Base-by-base conservation (phyloP, 2,888 invertebrate species). In the Apamea anceps region DNA sequence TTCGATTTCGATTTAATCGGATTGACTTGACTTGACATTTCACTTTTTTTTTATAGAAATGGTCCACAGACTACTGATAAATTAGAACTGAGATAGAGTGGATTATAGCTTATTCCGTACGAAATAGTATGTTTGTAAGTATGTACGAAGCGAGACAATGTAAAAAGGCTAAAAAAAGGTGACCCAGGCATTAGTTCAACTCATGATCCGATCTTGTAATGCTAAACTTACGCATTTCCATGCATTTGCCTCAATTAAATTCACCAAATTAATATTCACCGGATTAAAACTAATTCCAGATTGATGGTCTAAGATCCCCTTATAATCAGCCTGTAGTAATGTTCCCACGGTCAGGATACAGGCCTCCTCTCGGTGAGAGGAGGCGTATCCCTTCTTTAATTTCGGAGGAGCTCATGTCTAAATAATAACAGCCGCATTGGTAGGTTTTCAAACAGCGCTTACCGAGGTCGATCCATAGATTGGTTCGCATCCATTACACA, bases 1-100 rank as follows among this genome's bases (percentile, higher is more conserved):
- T 81, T 77, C 84, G 68, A 57, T 48, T 66, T 66, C 32, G 32
- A 68, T 67, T 82, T 60, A 62, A 57, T 78, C 79, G 3, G 37
- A 77, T 72, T 32, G 32, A 67, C n/a, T 67, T 68, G 65, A 65
- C 25, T 77, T 81, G 74, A 82, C 74, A 57, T 65, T 45, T 62
- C 18, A 13, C 21, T 48, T 54, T 54, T 54, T 54, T 76, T 80
- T 15, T 32, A 5, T 7, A 7, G 7, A 32, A 79, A 13, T 18
- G 18, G 2, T 10, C 42, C 63, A 79, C 63, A 79, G 72, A 71
- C 4, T 15, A 32, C 45, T 32, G 10, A 10, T 32, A 65, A 2
- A 28, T 28, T 51, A 77, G 42, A 77, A 63, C 8, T 15, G 60
- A 13, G 32, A 42, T 72, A 15, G 15, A 48, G 13, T 28, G 15